Conservation (phyloP, 2,797 vertebrate species). For the Falco biarmicus region DNA sequence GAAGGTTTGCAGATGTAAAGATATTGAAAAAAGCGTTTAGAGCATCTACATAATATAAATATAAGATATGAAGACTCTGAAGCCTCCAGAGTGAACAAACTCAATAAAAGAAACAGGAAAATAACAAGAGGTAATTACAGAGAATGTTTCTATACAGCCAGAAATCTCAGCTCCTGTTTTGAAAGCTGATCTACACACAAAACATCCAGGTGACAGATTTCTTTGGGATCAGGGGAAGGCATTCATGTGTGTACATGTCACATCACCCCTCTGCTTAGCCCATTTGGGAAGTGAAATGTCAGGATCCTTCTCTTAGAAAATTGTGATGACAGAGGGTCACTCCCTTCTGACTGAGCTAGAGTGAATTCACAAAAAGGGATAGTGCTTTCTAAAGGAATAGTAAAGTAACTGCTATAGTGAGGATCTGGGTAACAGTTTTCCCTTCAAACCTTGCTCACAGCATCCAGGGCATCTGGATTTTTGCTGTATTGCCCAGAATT, state of each 20-base stretch:
- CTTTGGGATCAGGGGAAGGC: background rate
- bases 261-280: background rate
- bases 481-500: background rate
- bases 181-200: background rate
- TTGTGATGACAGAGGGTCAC: background rate
- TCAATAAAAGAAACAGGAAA: background rate
- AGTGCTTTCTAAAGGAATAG: background rate
- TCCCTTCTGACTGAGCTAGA: background rate
- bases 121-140: background rate
- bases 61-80: background rate
- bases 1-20: background rate
- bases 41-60: background rate
- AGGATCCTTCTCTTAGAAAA: background rate
- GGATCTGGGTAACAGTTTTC: background rate
- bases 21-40: background rate
- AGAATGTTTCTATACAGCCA: background rate
- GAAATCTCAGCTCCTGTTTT: constrained; percentile 7
- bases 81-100: background rate
- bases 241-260: background rate
- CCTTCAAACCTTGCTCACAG: constrained; percentile 13
- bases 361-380: background rate
- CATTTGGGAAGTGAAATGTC: background rate
- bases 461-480: constrained; percentile 8
- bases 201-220: background rate
- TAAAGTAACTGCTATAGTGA: constrained; percentile 34